Base-by-base conservation (phyloP, 2,888 invertebrate genomes). In the Exocentrus adspersus region DNA sequence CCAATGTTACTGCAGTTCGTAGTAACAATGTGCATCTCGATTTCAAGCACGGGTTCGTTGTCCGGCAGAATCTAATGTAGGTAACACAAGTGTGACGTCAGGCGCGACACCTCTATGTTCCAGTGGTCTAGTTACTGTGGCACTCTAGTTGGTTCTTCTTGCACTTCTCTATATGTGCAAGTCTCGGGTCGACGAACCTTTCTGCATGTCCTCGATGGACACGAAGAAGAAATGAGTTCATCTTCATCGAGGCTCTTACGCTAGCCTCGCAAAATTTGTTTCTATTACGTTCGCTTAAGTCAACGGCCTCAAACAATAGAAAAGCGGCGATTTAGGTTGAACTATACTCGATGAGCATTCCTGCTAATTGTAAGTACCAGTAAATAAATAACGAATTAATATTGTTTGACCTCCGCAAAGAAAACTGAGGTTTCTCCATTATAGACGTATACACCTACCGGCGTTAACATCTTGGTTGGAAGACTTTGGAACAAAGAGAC, bases 21-120 rank as follows among this genome's bases (percentile, higher is more conserved):
- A n/a, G 24, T 24, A 24, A 24, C 37, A 37, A 37, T 28, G 10
- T 54, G 54, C 54, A 54, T 54, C 54, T 54, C 54, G 54, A 54
- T 54, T 68, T 68, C 68, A 65, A 63, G 61, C 56, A 61, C 59
- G 42, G 53, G 68, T 68, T 68, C 68, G 32, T 53, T 58, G 68
- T 61, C 68, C 68, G 65, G 46, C 37, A 60, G 43, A 56, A 52
- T 61, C 62, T 60, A 64, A 69, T 69, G 65, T 71, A 69, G 82
- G 82, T 82, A 82, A 82, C 79, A 78, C 76, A 72, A 77, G 73
- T 71, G 79, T 81, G 81, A 82, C 82, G 82, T 81, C 82, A 82
- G 74, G 70, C 75, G 77, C 80, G 80, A 81, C 80, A 81, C 81
- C 81, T 81, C 77, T 77, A 80, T 81, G 80, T 79, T 81, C 81